These are phyloP conservation scores for Phthorimaea operculella DNA, from an alignment of 1,140 invertebrate genomes.

Conservation along the genomic window DNA sequence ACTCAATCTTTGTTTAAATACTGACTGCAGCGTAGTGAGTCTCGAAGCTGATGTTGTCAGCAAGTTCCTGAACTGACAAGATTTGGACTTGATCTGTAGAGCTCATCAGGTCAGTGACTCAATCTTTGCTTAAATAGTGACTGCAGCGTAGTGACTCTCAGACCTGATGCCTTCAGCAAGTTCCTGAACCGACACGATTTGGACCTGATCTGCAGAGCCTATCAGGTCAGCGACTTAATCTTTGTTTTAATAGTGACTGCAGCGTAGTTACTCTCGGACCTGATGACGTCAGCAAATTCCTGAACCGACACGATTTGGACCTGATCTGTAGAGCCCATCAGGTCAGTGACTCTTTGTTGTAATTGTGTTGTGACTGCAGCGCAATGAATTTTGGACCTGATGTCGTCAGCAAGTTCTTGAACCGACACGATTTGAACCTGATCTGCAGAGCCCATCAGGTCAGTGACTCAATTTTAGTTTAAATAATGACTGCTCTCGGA, in stretches of 20 bases:
- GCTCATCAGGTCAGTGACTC: conserved; percentile 77
- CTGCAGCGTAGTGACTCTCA: too few relatives aligned
- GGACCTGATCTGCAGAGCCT: conserved; percentile 90
- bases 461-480: neutral
- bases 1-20: too few relatives aligned
- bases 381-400: conserved; percentile 87
- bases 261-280: too few relatives aligned
- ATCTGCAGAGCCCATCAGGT: conserved; percentile 91
- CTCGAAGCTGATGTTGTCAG: conserved; percentile 86
- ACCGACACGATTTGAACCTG: conserved; percentile 86
- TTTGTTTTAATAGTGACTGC: too few relatives aligned
- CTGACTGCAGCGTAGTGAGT: too few relatives aligned
- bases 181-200: conserved; percentile 88
- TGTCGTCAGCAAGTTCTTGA: conserved; percentile 86
- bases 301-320: conserved; percentile 87
- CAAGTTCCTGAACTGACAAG: conserved; percentile 87
- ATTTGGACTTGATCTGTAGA: conserved; percentile 89
- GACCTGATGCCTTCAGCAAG: conserved; percentile 85
- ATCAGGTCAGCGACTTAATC: conserved; percentile 70
- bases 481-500: conserved; percentile 65
- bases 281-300: conserved; percentile 86
- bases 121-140: too few relatives aligned
- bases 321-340: conserved; percentile 93
- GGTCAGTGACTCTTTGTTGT: conserved; percentile 20
- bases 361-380: too few relatives aligned